Conservation (phyloP, 2,113 vertebrate species). For the Ploceus nigricollis region DNA sequence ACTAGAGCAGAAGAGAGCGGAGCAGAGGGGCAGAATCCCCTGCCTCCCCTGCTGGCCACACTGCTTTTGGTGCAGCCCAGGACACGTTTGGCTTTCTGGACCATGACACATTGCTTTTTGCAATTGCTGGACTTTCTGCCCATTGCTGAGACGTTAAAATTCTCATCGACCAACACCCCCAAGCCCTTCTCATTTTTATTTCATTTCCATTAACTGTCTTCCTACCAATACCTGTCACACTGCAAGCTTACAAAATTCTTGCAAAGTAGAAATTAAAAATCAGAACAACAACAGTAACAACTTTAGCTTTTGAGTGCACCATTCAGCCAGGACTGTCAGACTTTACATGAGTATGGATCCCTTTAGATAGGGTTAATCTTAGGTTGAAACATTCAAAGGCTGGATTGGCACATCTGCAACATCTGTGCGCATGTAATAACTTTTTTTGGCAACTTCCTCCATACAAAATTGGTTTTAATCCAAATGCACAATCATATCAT, state of each 20-base stretch:
- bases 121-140: background rate
- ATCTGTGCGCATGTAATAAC: accelerated
- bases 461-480: background rate
- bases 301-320: background rate
- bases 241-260: background rate
- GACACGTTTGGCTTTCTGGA: accelerated
- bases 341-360: background rate
- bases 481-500: background rate
- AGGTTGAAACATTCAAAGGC: background rate
- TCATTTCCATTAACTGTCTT: background rate
- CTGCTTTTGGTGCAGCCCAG: background rate
- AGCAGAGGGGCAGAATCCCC: background rate
- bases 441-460: background rate
- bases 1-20: background rate
- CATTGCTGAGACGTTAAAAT: background rate
- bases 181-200: background rate
- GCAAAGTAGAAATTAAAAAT: background rate
- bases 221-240: background rate
- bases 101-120: background rate
- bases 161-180: background rate
- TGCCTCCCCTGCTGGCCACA: accelerated
- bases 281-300: background rate
- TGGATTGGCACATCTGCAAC: background rate
- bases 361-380: background rate
- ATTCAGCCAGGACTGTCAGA: background rate